Evolutionary conservation across 1,140 invertebrate genomes (phyloP).

Genomic region (Leptinotarsa defecta): DNA sequence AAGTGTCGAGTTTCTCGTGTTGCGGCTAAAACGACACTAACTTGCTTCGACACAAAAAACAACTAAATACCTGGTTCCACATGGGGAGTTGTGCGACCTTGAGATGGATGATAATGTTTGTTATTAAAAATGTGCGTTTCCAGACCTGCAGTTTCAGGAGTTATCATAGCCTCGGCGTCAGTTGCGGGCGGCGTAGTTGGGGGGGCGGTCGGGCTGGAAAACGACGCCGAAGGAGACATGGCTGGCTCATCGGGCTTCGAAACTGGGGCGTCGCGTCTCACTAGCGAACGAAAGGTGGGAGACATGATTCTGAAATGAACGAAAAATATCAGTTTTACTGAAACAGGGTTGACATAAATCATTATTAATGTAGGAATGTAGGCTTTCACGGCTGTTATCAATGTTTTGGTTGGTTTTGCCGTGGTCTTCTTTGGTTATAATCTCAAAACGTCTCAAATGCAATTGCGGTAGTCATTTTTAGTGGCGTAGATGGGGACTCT

Average conservation of each 20-base stretch:
- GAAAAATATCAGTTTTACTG: background rate
- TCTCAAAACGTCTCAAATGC: too few species aligned
- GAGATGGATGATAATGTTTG: conserved; percentile 43
- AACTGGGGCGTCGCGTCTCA: conserved; percentile 12
- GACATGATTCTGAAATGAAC: conserved; percentile 21
- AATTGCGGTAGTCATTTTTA: too few species aligned
- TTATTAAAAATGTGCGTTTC: conserved; percentile 40
- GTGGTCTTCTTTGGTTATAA: too few species aligned
- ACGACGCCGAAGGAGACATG: background rate
- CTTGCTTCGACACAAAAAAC: conserved; percentile 14
- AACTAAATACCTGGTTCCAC: conserved; percentile 39
- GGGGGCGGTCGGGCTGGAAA: background rate
- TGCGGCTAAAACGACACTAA: background rate
- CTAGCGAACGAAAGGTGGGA: conserved; percentile 9
- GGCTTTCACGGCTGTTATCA: too few species aligned
- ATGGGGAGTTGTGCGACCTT: conserved; percentile 39
- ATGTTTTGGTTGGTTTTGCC: too few species aligned
- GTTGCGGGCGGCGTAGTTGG: background rate
- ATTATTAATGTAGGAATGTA: too few species aligned
- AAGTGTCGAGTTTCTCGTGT: background rate
- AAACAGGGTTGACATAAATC: too few species aligned
- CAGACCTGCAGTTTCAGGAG: conserved; percentile 20
- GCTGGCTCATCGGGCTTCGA: background rate
- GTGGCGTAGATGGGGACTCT: too few species aligned
- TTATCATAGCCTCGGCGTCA: background rate